Percentiles rank a stretch among this genome's conserved stretches.
Evolutionary conservation across 1,140 invertebrate species (phyloP).

Genomic region (Frieseomelitta varia): DNA sequence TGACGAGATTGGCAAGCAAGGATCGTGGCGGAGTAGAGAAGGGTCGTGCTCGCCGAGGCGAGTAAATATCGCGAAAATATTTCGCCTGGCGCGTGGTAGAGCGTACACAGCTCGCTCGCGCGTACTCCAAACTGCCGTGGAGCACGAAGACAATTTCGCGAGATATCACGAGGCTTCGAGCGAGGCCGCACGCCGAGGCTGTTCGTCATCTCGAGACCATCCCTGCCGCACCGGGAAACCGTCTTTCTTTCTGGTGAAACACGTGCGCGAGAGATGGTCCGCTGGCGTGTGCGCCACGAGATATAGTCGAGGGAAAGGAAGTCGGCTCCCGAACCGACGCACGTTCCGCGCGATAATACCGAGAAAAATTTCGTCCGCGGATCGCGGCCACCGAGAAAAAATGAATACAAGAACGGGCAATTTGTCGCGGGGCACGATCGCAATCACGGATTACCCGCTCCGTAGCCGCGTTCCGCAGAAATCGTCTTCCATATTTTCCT

Average conservation of each 20-base stretch:
- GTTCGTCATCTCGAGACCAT: slow-evolving; percentile 46
- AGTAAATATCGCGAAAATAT: slow-evolving; percentile 34
- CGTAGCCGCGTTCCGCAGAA: not conserved
- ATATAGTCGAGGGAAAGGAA: slow-evolving; percentile 13
- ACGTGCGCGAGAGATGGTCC: not conserved
- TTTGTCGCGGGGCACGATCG: slow-evolving; percentile 24
- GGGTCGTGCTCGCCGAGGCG: not conserved
- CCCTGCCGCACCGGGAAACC: slow-evolving; percentile 8
- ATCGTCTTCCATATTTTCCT: not conserved
- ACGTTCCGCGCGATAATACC: slow-evolving; percentile 43
- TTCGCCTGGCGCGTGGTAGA: slow-evolving; percentile 1
- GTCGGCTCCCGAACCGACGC: slow-evolving; percentile 19
- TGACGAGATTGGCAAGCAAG: not conserved
- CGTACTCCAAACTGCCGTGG: slow-evolving; percentile 27
- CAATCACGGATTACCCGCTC: not conserved
- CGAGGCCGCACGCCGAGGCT: slow-evolving; percentile 31
- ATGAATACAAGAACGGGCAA: slow-evolving; percentile 45
- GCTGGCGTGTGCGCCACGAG: slow-evolving; percentile 15
- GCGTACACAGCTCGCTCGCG: not conserved
- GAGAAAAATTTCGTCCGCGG: slow-evolving; percentile 38
- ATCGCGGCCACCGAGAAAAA: slow-evolving; percentile 18
- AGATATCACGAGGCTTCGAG: slow-evolving; percentile 38
- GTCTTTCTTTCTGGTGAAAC: slow-evolving; percentile 17
- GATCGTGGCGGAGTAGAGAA: not conserved
- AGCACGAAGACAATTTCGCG: slow-evolving; percentile 49